Conservation (phyloP, 2,888 invertebrate species). For the Aquatica leii region DNA sequence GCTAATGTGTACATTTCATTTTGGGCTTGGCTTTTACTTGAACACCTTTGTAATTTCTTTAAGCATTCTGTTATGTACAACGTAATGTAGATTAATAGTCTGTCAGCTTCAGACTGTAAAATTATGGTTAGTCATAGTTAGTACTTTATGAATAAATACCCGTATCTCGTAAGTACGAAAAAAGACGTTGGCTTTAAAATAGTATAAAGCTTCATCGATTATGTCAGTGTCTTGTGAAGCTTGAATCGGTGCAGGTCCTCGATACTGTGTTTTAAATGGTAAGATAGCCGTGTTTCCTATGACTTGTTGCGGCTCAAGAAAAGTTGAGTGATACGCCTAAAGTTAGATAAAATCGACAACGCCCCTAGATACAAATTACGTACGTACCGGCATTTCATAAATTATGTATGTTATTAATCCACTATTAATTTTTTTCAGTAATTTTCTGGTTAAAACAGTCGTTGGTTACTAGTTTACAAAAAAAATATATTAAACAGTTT, state of each 20-base stretch:
- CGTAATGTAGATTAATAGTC: conserved; percentile 96
- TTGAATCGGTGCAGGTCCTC: conserved; percentile 88
- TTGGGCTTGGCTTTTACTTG: conserved; percentile 85
- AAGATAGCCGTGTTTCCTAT: conserved; percentile 87
- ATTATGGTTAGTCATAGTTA: conserved; percentile 27
- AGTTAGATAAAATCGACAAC: conserved; percentile 43
- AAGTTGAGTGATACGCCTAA: conserved; percentile 96
- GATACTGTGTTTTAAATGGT: conserved; percentile 75
- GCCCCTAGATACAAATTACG: neutral
- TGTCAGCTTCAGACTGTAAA: conserved; percentile 91
- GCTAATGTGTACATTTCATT: conserved; percentile 98
- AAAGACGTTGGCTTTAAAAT: conserved; percentile 99
- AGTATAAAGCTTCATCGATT: conserved; percentile 96
- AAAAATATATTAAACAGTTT: too few species aligned
- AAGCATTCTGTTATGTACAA: conserved; percentile 97
- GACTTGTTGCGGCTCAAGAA: conserved; percentile 74
- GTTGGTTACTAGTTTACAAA: too few species aligned
- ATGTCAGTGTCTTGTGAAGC: conserved; percentile 83
- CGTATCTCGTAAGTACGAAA: conserved; percentile 99
- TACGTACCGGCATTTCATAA: conserved; percentile 15
- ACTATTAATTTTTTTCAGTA: too few species aligned
- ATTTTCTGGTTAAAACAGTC: too few species aligned
- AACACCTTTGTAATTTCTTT: conserved; percentile 91
- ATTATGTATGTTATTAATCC: too few species aligned
- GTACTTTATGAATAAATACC: conserved; percentile 62